A percentile compares a stretch with the other conserved stretches of the same genome.
These are phyloP conservation scores for Apogon talboti DNA, from an alignment of 2,797 vertebrate genomes.

Conservation along the genomic window DNA sequence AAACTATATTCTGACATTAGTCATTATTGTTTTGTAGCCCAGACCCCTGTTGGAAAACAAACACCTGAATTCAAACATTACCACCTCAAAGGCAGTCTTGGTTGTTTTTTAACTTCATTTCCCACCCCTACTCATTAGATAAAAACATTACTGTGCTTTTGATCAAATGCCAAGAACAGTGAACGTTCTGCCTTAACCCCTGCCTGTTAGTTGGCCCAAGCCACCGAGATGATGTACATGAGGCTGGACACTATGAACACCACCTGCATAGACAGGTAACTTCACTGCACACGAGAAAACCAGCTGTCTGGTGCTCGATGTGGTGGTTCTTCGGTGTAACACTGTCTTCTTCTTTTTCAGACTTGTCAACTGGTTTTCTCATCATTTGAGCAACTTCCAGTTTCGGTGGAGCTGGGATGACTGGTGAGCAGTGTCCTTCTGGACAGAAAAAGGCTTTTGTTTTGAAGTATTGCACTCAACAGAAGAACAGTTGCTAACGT, in stretches of 20 bases:
- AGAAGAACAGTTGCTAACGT: neutral
- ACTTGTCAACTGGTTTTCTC: slow-evolving; percentile 97
- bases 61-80: no score
- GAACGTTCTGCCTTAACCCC: slow-evolving; percentile 78
- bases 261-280: slow-evolving; percentile 92
- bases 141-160: neutral
- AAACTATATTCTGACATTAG: no score
- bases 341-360: slow-evolving; percentile 55
- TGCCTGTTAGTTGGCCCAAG: slow-evolving; percentile 91
- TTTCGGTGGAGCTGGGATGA: slow-evolving; percentile 99
- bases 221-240: slow-evolving; percentile 99
- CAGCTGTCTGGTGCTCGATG: rapidly evolving
- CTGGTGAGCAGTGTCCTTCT: slow-evolving; percentile 85
- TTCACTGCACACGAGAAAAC: rapidly evolving
- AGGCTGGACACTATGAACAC: slow-evolving; percentile 98
- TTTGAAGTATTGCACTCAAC: neutral
- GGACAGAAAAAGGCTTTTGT: neutral
- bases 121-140: no score
- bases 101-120: no score
- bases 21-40: no score
- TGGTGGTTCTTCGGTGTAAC: neutral
- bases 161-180: neutral
- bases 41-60: no score
- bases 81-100: no score
- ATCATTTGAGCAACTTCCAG: slow-evolving; percentile 98